Base-by-base conservation (phyloP, 2,113 vertebrate species). In the Oxyruncus cristatus region DNA sequence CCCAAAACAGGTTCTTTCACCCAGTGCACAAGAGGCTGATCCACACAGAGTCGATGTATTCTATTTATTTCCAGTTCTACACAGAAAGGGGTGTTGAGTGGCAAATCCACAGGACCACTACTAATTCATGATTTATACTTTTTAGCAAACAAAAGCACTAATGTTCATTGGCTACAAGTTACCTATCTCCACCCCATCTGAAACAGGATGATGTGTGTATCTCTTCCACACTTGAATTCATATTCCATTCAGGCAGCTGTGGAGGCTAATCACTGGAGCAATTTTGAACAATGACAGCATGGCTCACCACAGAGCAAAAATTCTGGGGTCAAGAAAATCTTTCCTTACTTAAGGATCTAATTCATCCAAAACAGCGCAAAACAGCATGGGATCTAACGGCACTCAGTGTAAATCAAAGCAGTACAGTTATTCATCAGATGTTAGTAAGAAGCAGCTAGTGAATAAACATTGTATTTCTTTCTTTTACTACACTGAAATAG, bases 11-110 rank as follows among this genome's bases (percentile, higher is more conserved):
- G 17, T 33, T 35, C 72, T 63, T 65, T 42, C 41, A 41, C 27
- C 18, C 8, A 6, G 39, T 63, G 39, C 39, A 42, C 41, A 22
- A 65, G 56, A 63, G 7, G 35, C 14, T 41, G 22, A 76, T 23
- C 0, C 0, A 63, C 41, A 47, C 9, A 55, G 46, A 61, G 12
- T n/a, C 0, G 0, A 63, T 15, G 21, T 14, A 70, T 53, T 37
- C 19, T 21, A 33, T 33, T 67, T n/a, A 63, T 63, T 42, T 55
- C 22, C 9, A 16, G 14, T 6, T 63, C 79, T 33, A 47, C 28
- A 42, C 8, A 50, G 49, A 84, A 50, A 56, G 27, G 27, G 10
- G 6, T 24, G 32, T 18, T 37, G 32, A 27, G 10, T 49, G 35
- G 10, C 7, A 71, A 56, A 84, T 12, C 7, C 88, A 33, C 27